Conservation (phyloP, 2,113 vertebrate genomes). For the Trochalopteron elliotii region DNA sequence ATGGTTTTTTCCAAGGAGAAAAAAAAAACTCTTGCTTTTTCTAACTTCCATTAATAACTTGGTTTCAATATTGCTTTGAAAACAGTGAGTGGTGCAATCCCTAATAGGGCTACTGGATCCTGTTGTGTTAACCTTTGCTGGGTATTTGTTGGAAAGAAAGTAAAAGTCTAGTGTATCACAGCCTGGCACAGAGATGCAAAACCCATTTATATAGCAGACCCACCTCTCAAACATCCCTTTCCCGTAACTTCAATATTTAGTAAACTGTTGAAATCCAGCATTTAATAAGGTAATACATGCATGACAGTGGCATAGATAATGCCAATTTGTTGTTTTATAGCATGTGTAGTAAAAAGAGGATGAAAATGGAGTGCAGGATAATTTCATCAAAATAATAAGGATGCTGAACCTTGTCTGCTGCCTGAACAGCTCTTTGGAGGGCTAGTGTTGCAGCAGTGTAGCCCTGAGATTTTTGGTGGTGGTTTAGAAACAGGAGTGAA, state of each 20-base stretch:
- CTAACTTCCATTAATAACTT: not conserved
- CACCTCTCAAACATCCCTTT: not conserved
- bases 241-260: not conserved
- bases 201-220: not conserved
- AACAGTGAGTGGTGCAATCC: not conserved
- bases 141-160: not conserved
- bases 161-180: not conserved
- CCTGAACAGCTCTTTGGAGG: not conserved
- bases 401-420: not conserved
- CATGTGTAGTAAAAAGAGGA: not conserved
- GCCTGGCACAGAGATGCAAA: not conserved
- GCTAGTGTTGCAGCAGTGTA: not conserved
- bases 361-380: not conserved
- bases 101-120: rapidly evolving
- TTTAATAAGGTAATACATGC: not conserved
- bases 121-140: not conserved
- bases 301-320: not conserved
- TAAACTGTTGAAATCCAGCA: not conserved
- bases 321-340: not conserved
- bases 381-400: not conserved
- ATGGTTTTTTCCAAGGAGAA: not conserved
- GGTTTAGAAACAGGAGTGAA: not conserved
- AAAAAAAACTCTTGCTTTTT: not conserved
- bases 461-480: not conserved
- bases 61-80: not conserved